Evolutionary conservation across 2,113 vertebrate genomes (phyloP), one percentile per base, ranked within the genome.

Genomic region (Barbus barbus): DNA sequence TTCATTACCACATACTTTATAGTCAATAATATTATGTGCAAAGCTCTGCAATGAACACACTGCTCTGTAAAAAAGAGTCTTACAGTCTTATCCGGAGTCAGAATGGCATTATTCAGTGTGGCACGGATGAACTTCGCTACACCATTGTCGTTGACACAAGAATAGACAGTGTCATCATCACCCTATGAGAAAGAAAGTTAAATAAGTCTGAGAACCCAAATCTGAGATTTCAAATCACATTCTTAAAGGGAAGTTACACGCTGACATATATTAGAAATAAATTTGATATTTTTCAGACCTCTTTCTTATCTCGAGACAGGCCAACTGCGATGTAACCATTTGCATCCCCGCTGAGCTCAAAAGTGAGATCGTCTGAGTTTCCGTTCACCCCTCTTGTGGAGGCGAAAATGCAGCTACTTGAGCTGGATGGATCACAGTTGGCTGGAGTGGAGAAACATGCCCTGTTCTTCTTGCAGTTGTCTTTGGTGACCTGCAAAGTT

Each of bases 71-170:
- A n/a, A n/a, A 33, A 65, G 7, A 1, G 16, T 82, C 90, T 92
- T 58, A 93, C 93, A 7, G 0, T 0, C 58, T 1, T 28, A 73
- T 56, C 65, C 0, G 0, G 0, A 46, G 2, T 84, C 48, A 91
- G 78, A 2, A 0, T 0, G 9, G 1, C 9, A 7, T 87, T 86
- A 53, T 56, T 4, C 16, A 90, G 48, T 2, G 44, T 0, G 26
- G 85, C 28, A 1, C 33, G 3, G 14, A 90, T 26, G 83, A 93
- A 92, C 3, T 1, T 1, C 0, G 88, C 24, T 0, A 0, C 0
- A 0, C 65, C 13, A 0, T 85, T 87, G 71, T 84, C 4, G 0
- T 91, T 91, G 18, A 86, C 90, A 48, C 91, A 92, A 12, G 92
- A 20, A 41, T 90, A 93, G n/a, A 87, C 51, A 1, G n/a, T 63